Evolutionary conservation across 2,113 vertebrate genomes (phyloP), one percentile per base, ranked within the genome.

Genomic region (Turdus rufiventris): DNA sequence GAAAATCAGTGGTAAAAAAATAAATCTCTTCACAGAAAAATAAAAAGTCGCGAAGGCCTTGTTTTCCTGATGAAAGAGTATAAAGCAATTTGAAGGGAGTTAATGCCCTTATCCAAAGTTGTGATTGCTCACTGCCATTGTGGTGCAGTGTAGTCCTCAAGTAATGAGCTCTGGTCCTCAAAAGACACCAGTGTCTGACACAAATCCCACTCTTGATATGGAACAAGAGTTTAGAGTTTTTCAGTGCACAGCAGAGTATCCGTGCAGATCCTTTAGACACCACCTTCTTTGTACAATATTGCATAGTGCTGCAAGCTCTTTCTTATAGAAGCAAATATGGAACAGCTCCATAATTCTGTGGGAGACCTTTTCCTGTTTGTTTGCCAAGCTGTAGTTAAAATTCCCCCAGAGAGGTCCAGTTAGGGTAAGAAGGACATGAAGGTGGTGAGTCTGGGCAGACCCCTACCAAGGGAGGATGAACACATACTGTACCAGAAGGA

Each of bases 261-360:
- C 78, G 25, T 71, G 93, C 78, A 90, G 89, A 85, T 91, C 88
- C 77, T 90, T 71, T 19, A 83, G 75, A 95, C 95, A 95, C 62
- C 84, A 21, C 74, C 84, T 72, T 75, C 94, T 95, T 95, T 94
- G 91, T 95, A 47, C 31, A 62, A 58, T 31, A 26, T 31, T 77
- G 74, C 51, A 67, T 77, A 78, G 43, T 91, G 75, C 89, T 96
- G 71, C 91, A 83, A 93, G 51, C 61, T 36, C 36, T 94, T 92
- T 92, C 92, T 74, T 91, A 93, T 25, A 67, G 89, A 77, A 80
- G 67, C 67, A 96, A 92, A 85, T 93, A 96, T 82, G 72, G 82
- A 95, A 89, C 85, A 91, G 78, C 91, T 96, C 88, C 68, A 67
- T 88, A 79, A 87, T 94, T 93, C 91, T 63, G 50, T 88, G 89